Evolutionary conservation across 2,113 vertebrate species (phyloP).

Genomic region (Paedocypris sp.): DNA sequence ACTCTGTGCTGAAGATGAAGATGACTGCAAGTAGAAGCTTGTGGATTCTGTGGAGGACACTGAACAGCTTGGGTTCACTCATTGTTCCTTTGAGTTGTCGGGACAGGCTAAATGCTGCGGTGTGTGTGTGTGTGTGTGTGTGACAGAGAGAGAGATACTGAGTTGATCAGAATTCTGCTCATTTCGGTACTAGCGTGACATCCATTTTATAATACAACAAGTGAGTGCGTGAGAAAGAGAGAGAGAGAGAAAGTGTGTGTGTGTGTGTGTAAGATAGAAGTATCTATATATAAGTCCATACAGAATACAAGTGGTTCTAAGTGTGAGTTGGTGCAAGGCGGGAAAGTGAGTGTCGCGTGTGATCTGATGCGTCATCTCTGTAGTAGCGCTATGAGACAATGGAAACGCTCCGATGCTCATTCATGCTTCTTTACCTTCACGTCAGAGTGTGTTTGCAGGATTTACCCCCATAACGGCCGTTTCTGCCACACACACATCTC

Average conservation of each 20-base stretch:
- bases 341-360: too few relatives aligned
- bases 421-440: neutral
- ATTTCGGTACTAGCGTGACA: too few relatives aligned
- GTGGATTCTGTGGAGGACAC: neutral
- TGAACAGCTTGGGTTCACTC: neutral
- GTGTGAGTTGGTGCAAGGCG: too few relatives aligned
- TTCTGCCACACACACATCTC: constrained; percentile 4
- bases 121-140: neutral
- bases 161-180: neutral
- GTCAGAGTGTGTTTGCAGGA: constrained; percentile 5
- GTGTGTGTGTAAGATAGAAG: too few relatives aligned
- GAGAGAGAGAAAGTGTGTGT: too few relatives aligned
- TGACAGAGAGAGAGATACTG: neutral
- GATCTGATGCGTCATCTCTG: constrained; percentile 25
- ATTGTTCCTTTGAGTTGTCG: neutral
- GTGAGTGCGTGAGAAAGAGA: too few relatives aligned
- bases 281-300: too few relatives aligned
- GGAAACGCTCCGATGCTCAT: constrained; percentile 11
- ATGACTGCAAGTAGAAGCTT: neutral
- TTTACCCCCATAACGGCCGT: constrained; percentile 9
- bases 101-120: neutral
- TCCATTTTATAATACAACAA: too few relatives aligned
- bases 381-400: constrained; percentile 19
- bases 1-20: neutral
- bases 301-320: too few relatives aligned